Conservation (phyloP, 2,888 invertebrate genomes). For the Pollenia amentaria region DNA sequence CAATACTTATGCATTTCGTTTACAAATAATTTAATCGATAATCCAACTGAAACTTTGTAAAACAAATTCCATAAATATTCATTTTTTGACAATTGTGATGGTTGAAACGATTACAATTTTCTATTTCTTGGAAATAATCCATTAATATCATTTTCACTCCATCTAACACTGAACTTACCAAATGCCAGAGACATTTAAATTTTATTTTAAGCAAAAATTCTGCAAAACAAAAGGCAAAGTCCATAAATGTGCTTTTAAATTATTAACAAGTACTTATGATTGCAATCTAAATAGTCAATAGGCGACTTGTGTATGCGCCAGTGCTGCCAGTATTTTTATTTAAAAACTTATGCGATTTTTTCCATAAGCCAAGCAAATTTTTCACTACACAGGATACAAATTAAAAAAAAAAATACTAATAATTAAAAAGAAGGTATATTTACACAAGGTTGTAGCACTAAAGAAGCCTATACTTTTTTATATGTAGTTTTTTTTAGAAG, state of each 20-base stretch:
- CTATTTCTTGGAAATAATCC: constrained; percentile 2
- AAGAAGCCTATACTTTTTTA: too few relatives aligned
- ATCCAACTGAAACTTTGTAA: neutral
- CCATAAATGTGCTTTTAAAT: neutral
- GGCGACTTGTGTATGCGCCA: too few relatives aligned
- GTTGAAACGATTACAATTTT: neutral
- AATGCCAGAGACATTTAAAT: constrained; percentile 55
- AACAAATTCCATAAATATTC: constrained; percentile 18
- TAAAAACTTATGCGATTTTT: too few relatives aligned
- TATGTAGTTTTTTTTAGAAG: too few relatives aligned
- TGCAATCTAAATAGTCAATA: too few relatives aligned
- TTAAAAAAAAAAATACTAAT: too few relatives aligned
- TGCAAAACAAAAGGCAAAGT: neutral
- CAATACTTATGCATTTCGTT: neutral
- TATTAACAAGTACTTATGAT: neutral
- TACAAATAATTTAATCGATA: neutral
- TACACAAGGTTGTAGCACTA: too few relatives aligned
- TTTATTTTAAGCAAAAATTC: constrained; percentile 7
- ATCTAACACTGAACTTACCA: constrained; percentile 52
- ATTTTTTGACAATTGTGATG: neutral
- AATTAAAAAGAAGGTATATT: too few relatives aligned
- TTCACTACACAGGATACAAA: too few relatives aligned
- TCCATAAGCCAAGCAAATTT: too few relatives aligned
- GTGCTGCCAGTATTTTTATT: too few relatives aligned
- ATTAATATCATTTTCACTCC: constrained; percentile 61